Conservation (phyloP, 1,140 invertebrate genomes). For the Drosophila guanche region DNA sequence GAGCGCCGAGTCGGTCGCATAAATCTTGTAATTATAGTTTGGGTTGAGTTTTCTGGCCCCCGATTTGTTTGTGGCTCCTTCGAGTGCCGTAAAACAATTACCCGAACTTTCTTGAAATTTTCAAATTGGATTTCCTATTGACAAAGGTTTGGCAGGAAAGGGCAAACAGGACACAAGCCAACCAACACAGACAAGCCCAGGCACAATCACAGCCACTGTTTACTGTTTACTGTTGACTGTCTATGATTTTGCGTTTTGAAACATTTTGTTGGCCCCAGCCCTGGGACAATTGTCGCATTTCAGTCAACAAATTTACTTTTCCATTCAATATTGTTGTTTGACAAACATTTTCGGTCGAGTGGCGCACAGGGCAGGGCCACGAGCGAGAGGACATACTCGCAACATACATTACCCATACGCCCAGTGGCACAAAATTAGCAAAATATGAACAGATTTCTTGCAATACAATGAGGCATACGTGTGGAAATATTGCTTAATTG, state of each 20-base stretch:
- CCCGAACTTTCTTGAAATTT: slow-evolving; percentile 50
- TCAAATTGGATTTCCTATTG: slow-evolving; percentile 50
- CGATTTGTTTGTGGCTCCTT: slow-evolving; percentile 66
- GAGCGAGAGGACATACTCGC: background rate
- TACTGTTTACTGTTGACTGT: slow-evolving; percentile 42
- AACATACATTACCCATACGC: slow-evolving; percentile 40
- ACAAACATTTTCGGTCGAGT: slow-evolving; percentile 53
- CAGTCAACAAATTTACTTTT: slow-evolving; percentile 62
- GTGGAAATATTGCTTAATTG: slow-evolving; percentile 9
- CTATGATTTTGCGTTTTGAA: slow-evolving; percentile 44
- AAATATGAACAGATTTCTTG: slow-evolving; percentile 7
- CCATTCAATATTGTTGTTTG: slow-evolving; percentile 72
- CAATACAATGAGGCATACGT: slow-evolving; percentile 68
- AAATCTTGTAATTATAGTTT: slow-evolving; percentile 50
- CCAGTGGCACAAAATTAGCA: slow-evolving; percentile 1
- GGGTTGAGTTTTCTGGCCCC: slow-evolving; percentile 18
- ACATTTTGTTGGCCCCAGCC: slow-evolving; percentile 56
- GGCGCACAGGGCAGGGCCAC: slow-evolving; percentile 12
- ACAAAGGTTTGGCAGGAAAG: slow-evolving; percentile 33
- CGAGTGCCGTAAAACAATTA: slow-evolving; percentile 77
- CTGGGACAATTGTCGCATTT: slow-evolving; percentile 51
- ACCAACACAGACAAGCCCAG: slow-evolving; percentile 10
- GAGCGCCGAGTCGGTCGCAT: slow-evolving; percentile 6
- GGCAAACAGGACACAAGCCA: slow-evolving; percentile 27
- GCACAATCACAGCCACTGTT: slow-evolving; percentile 20